These are phyloP conservation scores for Babylonia areolata DNA, from an alignment of 1,140 invertebrate genomes.

Conservation along the genomic window DNA sequence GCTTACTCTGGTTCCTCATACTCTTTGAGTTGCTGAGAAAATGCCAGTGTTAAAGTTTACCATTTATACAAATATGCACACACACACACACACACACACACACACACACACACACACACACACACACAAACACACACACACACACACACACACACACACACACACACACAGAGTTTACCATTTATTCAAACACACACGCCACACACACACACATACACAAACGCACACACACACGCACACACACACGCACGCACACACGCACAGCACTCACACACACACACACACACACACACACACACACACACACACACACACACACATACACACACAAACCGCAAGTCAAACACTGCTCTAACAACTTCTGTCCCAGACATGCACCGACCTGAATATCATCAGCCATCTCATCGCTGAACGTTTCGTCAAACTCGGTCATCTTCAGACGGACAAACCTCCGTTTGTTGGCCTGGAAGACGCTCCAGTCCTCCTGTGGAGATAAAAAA, in stretches of 20 bases:
- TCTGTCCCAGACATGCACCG: not conserved
- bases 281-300: constrained; percentile 19
- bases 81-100: constrained; percentile 6
- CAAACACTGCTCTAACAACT: too few relatives aligned
- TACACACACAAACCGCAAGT: not conserved
- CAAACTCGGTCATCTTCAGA: constrained; percentile 71
- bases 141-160: constrained; percentile 13
- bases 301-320: not conserved
- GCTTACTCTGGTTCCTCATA: too few relatives aligned
- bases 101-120: constrained; percentile 12
- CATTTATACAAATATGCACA: not conserved
- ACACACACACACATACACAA: too few relatives aligned
- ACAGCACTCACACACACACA: constrained; percentile 17
- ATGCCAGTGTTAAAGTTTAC: too few relatives aligned
- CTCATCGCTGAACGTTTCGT: constrained; percentile 67
- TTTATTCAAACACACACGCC: too few relatives aligned
- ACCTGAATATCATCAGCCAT: constrained; percentile 58
- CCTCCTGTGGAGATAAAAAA: constrained; percentile 62
- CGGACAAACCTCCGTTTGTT: constrained; percentile 68
- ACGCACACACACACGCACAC: not conserved
- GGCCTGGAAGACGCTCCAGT: constrained; percentile 70
- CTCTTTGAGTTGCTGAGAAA: too few relatives aligned
- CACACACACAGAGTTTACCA: not conserved
- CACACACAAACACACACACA: too few relatives aligned
- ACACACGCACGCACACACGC: not conserved